These are phyloP conservation scores for Phataginus tricuspis DNA, from an alignment of 2,797 vertebrate species.

Conservation along the genomic window DNA sequence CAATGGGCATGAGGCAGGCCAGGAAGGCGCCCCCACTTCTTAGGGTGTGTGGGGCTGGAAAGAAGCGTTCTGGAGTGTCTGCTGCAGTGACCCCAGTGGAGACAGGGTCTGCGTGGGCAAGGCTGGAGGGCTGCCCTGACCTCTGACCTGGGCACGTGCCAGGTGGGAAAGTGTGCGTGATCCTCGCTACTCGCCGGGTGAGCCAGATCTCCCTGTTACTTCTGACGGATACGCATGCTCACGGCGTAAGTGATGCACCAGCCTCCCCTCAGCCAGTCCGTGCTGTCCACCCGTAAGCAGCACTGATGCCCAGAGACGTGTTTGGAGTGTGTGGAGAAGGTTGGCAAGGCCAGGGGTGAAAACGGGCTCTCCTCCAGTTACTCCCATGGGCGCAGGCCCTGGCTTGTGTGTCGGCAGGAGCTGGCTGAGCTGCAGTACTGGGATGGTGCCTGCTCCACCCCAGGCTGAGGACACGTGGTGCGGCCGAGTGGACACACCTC, in stretches of 20 bases:
- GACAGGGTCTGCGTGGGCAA: not conserved
- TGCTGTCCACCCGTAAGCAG: not conserved
- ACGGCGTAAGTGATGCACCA: rapidly evolving
- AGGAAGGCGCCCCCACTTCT: not conserved
- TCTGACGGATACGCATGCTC: no score
- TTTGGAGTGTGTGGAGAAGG: not conserved
- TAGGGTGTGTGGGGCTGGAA: not conserved
- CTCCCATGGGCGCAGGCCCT: not conserved
- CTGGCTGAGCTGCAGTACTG: not conserved
- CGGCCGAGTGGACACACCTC: not conserved
- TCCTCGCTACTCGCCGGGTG: not conserved
- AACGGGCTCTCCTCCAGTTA: not conserved
- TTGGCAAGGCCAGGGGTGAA: no score
- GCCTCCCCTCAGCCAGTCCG: not conserved
- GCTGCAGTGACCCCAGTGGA: not conserved
- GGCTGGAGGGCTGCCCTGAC: not conserved
- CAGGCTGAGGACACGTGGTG: not conserved
- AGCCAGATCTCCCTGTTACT: not conserved
- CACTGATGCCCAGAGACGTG: rapidly evolving
- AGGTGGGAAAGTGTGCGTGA: not conserved
- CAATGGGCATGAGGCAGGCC: not conserved
- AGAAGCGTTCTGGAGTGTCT: not conserved
- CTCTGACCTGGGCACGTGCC: rapidly evolving
- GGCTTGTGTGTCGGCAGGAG: no score
- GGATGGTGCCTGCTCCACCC: not conserved